These are phyloP conservation scores for Tenebrosternarchus preto DNA, from an alignment of 2,113 vertebrate genomes.

Conservation along the genomic window DNA sequence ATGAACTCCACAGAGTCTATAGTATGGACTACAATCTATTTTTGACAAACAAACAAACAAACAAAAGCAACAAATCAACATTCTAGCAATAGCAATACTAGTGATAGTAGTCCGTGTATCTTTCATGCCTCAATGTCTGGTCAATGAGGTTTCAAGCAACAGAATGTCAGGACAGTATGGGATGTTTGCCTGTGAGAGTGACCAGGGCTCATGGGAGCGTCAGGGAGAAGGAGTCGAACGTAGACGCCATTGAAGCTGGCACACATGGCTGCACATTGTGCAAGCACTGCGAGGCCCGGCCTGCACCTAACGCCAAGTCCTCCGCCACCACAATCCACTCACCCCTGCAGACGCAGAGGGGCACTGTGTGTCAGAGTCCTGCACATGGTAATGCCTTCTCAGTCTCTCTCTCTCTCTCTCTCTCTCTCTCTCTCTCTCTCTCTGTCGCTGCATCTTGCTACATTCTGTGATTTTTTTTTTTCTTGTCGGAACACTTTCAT, in stretches of 20 bases:
- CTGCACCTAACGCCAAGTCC: slow-evolving; percentile 51
- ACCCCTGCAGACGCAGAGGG: slow-evolving; percentile 37
- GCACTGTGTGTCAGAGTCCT: slow-evolving; percentile 41
- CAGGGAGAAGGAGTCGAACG: slow-evolving; percentile 48
- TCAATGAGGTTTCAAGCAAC: slow-evolving; percentile 46
- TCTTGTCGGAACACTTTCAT: neutral
- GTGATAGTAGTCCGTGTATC: slow-evolving; percentile 8
- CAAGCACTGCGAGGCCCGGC: slow-evolving; percentile 53
- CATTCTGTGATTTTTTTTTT: neutral
- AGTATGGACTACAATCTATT: too few relatives aligned
- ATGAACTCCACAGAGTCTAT: too few relatives aligned
- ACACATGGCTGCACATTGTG: slow-evolving; percentile 59
- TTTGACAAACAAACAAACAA: too few relatives aligned
- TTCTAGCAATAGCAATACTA: neutral
- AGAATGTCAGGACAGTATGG: slow-evolving; percentile 28
- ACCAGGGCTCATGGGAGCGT: slow-evolving; percentile 46
- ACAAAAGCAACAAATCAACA: too few relatives aligned
- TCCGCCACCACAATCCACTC: slow-evolving; percentile 44
- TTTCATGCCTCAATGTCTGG: slow-evolving; percentile 29
- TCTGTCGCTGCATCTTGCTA: neutral
- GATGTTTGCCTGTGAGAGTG: slow-evolving; percentile 47
- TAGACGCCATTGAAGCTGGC: slow-evolving; percentile 42
- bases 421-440: neutral
- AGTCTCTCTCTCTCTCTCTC: neutral
- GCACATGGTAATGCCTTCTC: slow-evolving; percentile 28